These are phyloP conservation scores for Siderastrea radians DNA, from an alignment of 92 coral and sea anemone genomes.

Conservation along the genomic window DNA sequence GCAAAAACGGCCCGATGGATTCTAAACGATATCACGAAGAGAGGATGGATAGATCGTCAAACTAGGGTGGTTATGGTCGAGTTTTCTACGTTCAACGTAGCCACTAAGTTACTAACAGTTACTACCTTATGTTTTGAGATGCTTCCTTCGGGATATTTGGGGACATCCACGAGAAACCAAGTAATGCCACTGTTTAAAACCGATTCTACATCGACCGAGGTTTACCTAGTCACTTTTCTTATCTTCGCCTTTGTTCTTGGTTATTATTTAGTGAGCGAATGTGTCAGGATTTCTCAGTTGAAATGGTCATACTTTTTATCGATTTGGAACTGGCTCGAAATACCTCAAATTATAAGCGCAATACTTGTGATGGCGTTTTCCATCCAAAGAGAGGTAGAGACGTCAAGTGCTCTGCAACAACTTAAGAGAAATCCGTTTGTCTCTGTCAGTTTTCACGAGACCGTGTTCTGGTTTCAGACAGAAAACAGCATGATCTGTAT, in stretches of 20 bases:
- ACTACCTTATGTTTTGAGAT: slow-evolving; percentile 45
- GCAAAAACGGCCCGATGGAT: slow-evolving; percentile 39
- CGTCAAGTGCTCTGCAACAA: neutral
- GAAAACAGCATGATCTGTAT: slow-evolving; percentile 35
- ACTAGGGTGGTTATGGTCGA: slow-evolving; percentile 60
- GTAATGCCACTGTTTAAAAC: slow-evolving; percentile 8
- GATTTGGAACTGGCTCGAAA: slow-evolving; percentile 55
- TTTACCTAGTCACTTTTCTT: slow-evolving; percentile 9
- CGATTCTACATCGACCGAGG: neutral
- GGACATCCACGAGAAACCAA: neutral
- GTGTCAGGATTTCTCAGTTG: slow-evolving; percentile 34
- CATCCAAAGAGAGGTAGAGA: slow-evolving; percentile 18
- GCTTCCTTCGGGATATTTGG: slow-evolving; percentile 45
- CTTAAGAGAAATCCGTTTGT: slow-evolving; percentile 50
- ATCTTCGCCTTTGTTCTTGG: slow-evolving; percentile 43
- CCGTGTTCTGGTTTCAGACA: slow-evolving; percentile 36
- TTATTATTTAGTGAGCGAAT: slow-evolving; percentile 41
- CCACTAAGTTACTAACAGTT: slow-evolving; percentile 24
- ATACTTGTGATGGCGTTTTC: slow-evolving; percentile 11
- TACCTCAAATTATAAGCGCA: slow-evolving; percentile 36
- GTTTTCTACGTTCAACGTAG: slow-evolving; percentile 32
- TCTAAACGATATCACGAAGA: slow-evolving; percentile 28
- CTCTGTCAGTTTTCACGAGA: slow-evolving; percentile 23
- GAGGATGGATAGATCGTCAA: slow-evolving; percentile 60
- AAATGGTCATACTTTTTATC: slow-evolving; percentile 16